Conservation (phyloP, 1,140 invertebrate genomes). For the Lucilia sericata region DNA sequence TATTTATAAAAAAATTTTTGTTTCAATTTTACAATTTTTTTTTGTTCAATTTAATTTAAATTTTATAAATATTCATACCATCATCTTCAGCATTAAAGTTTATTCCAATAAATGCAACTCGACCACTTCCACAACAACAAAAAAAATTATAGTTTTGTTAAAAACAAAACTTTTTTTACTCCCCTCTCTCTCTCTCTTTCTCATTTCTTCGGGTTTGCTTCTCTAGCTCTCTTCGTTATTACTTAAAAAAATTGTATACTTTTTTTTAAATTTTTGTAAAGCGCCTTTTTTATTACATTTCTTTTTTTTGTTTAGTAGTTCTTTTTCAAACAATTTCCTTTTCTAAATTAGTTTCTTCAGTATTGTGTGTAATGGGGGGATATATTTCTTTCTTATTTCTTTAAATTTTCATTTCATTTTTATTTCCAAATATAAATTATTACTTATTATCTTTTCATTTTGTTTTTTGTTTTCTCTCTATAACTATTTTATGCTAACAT, state of each 20-base stretch:
- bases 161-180: not conserved
- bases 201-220: no score
- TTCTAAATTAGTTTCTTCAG: constrained; percentile 37
- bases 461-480: constrained; percentile 12
- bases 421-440: constrained; percentile 34
- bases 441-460: constrained; percentile 32
- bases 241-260: not conserved
- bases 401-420: constrained; percentile 37
- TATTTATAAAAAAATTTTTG: not conserved
- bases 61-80: not conserved
- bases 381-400: not conserved
- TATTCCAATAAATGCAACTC: constrained; percentile 18
- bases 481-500: constrained; percentile 36
- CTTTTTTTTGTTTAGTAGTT: not conserved
- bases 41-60: not conserved
- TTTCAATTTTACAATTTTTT: not conserved
- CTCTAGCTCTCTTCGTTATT: not conserved
- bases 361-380: not conserved
- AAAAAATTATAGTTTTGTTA: not conserved
- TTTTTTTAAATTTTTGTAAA: constrained; percentile 11
- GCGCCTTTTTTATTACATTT: constrained; percentile 38
- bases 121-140: not conserved
- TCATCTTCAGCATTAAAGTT: not conserved
- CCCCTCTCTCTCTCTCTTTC: not conserved
- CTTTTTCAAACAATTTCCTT: constrained; percentile 35